Conservation (phyloP, 2,113 vertebrate genomes). For the Puma concolor region DNA sequence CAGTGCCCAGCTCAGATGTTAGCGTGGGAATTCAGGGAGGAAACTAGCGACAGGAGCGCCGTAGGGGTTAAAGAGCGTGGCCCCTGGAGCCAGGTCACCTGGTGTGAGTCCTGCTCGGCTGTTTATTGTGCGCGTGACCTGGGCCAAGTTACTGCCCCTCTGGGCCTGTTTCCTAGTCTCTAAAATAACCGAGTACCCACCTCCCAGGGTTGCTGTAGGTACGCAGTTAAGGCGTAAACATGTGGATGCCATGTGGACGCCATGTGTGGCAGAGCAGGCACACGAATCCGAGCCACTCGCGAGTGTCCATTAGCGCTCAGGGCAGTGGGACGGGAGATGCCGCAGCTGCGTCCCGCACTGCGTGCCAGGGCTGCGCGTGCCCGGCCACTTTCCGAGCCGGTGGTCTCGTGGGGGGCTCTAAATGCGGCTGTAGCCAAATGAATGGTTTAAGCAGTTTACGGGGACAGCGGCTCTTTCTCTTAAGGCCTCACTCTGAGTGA, state of each 20-base stretch:
- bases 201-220: neutral
- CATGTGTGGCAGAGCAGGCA: neutral
- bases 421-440: neutral
- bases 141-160: neutral
- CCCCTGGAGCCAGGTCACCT: neutral
- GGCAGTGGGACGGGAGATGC: fast-evolving
- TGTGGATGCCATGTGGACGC: neutral
- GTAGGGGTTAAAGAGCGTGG: neutral
- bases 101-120: neutral
- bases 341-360: fast-evolving
- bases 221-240: neutral
- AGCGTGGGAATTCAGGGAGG: neutral
- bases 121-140: neutral
- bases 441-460: neutral
- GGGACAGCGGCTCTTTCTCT: neutral
- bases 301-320: neutral
- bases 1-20: neutral
- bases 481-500: neutral
- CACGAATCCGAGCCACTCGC: too few relatives aligned
- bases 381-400: neutral
- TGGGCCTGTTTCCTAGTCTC: neutral
- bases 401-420: neutral
- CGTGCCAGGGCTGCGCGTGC: neutral
- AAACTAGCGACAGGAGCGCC: neutral
- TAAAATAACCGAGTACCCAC: neutral